These are phyloP conservation scores for Andrena bucephala DNA, from an alignment of 2,888 invertebrate species.

Conservation along the genomic window DNA sequence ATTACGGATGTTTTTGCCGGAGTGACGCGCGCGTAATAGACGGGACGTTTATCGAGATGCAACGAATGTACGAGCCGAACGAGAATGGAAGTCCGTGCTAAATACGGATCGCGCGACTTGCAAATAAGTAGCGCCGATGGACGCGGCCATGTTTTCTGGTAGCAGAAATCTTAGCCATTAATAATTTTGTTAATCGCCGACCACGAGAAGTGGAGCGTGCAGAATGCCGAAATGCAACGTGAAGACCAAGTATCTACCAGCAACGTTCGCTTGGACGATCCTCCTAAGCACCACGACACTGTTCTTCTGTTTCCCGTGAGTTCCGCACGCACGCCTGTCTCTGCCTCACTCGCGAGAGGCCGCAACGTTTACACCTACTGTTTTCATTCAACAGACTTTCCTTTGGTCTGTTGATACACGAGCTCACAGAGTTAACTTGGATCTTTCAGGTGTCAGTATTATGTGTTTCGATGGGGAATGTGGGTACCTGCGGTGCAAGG, in stretches of 20 bases:
- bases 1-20: conserved; percentile 76
- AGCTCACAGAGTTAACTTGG: background rate
- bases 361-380: conserved; percentile 29
- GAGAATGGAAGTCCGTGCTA: conserved; percentile 70
- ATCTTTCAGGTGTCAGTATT: conserved; percentile 93
- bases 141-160: conserved; percentile 84
- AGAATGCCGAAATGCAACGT: conserved; percentile 98
- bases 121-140: conserved; percentile 77
- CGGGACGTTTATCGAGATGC: conserved; percentile 66
- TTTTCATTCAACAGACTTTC: conserved; percentile 27
- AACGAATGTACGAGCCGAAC: conserved; percentile 55
- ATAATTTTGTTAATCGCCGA: conserved; percentile 67
- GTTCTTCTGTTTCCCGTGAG: conserved; percentile 99
- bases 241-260: conserved; percentile 98
- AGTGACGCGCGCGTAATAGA: conserved; percentile 76
- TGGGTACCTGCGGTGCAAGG: conserved; percentile 97
- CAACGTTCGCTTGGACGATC: conserved; percentile 99
- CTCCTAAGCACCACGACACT: conserved; percentile 96
- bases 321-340: conserved; percentile 80
- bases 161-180: conserved; percentile 83
- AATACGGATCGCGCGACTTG: conserved; percentile 64
- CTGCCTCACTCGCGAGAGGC: conserved; percentile 17
- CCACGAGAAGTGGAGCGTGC: conserved; percentile 70
- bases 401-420: background rate
- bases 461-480: conserved; percentile 90